Evolutionary conservation across 2,113 vertebrate genomes (phyloP), one percentile per base, ranked within the genome.

Genomic region (Pseudorasbora parva): DNA sequence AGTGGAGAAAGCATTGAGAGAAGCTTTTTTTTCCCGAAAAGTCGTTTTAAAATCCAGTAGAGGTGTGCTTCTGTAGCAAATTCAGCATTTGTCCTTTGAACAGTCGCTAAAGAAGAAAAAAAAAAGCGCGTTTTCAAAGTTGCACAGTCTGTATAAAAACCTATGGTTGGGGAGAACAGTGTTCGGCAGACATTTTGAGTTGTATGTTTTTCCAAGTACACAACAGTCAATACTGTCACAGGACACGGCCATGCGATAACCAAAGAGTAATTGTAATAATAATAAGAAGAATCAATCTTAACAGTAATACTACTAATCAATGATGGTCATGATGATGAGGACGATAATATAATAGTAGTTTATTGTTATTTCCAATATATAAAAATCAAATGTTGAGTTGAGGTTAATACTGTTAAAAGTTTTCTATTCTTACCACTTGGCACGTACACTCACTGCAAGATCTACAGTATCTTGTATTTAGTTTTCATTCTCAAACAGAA

Each of bases 41-140:
- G 90, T 92, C 92, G 91, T 93, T 93, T 82, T 72, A 95, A 95
- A 94, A 94, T 88, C 91, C 93, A 91, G 82, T 87, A 91, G 92
- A 94, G 91, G 94, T 91, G 91, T 89, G 89, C 79, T 86, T 79
- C 73, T 92, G 91, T 95, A 95, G 95, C 94, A 96, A 96, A 95
- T 94, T 87, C 74, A 74, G 80, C 59, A 49, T 75, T 64, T 27
- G 33, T 85, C 49, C 80, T n/a, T 75, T 51, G 37, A 82, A 79
- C 83, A 19, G 33, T 82, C 68, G 14, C 76, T 64, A 62, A 80
- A 81, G 77, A 69, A 66, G 77, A 41, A 81, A 80, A 30, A 86
- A 21, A 33, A 66, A 25, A 72, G 37, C 5, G 37, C 5, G 23
- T 81, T 64, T 81, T 62, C n/a, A 87, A 69, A 72, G 81, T 79